Conservation (phyloP, 2,113 vertebrate genomes). For the Stigmatopora nigra region DNA sequence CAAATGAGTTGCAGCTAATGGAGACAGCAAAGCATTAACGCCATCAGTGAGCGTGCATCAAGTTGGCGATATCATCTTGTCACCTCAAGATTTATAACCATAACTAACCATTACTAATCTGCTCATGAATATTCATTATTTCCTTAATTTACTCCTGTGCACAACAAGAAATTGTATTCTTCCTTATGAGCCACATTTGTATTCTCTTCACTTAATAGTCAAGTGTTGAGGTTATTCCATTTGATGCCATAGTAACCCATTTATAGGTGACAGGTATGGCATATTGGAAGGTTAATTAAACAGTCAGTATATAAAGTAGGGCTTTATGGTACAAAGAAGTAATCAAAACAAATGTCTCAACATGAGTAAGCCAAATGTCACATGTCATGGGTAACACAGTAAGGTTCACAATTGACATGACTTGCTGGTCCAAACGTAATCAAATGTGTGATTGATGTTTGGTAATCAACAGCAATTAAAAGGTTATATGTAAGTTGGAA, state of each 20-base stretch:
- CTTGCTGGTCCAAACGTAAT: not conserved
- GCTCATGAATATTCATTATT: not conserved
- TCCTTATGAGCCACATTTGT: not conserved
- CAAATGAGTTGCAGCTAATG: conserved; percentile 41
- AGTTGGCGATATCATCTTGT: conserved; percentile 23
- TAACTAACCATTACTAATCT: conserved; percentile 10
- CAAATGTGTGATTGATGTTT: not conserved
- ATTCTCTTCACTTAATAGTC: not conserved
- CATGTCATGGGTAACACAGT: not conserved
- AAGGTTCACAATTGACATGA: not conserved
- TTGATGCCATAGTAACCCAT: not conserved
- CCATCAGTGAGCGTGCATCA: conserved; percentile 33
- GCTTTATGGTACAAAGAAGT: not conserved
- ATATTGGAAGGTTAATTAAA: conserved; percentile 1
- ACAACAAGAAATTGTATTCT: not conserved
- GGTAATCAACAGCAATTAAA: not conserved
- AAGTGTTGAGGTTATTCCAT: not conserved
- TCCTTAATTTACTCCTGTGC: conserved; percentile 10
- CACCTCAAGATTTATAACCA: conserved; percentile 19
- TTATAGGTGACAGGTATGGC: not conserved
- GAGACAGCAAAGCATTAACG: conserved; percentile 37
- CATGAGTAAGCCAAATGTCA: not conserved
- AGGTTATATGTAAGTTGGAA: not conserved
- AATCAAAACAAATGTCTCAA: not conserved
- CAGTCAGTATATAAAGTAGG: not conserved